Evolutionary conservation across 92 coral and sea anemone species (phyloP).

Genomic region (Desmophyllum pertusum): DNA sequence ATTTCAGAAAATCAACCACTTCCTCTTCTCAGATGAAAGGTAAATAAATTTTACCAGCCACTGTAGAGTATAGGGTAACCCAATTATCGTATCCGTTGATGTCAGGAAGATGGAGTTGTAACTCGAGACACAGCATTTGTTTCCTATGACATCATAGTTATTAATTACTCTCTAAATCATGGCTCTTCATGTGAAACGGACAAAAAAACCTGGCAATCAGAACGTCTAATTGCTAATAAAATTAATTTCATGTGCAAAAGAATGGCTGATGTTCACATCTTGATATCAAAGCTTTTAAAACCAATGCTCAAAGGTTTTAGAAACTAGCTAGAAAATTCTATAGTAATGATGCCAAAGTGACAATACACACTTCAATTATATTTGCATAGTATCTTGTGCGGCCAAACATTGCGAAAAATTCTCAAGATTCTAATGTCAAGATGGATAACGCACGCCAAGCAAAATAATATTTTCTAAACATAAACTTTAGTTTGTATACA

Average conservation of each 20-base stretch:
- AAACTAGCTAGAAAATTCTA: neutral
- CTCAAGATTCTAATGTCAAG: neutral
- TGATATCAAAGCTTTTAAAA: neutral
- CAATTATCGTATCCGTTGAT: too few relatives aligned
- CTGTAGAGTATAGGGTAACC: neutral
- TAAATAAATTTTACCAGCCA: neutral
- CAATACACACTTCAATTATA: conserved; percentile 1
- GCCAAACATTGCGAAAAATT: neutral
- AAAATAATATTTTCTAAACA: neutral
- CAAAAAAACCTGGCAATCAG: neutral
- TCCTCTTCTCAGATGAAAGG: neutral
- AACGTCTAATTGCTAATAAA: neutral
- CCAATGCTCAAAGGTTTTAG: neutral
- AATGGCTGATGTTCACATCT: neutral
- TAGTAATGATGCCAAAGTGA: neutral
- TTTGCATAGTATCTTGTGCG: conserved; percentile 1
- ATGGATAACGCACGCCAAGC: neutral
- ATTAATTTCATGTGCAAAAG: neutral
- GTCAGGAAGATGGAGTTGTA: neutral
- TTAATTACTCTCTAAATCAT: neutral
- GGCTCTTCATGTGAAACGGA: neutral
- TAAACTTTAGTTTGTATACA: neutral
- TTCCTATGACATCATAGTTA: neutral
- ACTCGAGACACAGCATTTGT: neutral
- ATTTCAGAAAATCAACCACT: neutral